Evolutionary conservation across 2,888 invertebrate species (phyloP), one percentile per base, ranked within the genome.

Genomic region (Incurvaria masculella): DNA sequence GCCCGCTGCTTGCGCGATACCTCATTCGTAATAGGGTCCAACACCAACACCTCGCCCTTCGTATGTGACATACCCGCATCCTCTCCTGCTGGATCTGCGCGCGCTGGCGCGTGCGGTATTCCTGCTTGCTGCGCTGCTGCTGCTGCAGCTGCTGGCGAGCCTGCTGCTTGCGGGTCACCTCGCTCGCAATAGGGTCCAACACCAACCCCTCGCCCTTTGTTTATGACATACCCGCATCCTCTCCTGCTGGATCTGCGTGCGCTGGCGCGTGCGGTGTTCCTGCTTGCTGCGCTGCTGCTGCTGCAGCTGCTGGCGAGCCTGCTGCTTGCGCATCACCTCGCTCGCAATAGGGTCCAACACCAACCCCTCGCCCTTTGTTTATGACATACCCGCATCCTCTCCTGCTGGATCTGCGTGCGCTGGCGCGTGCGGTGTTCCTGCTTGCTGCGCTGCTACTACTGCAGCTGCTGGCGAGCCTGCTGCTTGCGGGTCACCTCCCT

Each of bases 131-230:
- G 51, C 86, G 89, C 59, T 88, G 88, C 57, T 87, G 80, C 48
- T 86, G 73, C 54, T 86, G 79, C 54, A 91, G 85, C 55, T 91
- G 84, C 59, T 91, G 92, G 52, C 90, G 84, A 54, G 92, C 92
- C 51, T 84, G 86, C 52, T 87, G 85, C 59, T 87, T 87, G 51
- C 87, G 87, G 52, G 91, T 89, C 5, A 93, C 89, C 60, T 94
- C 94, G 20, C 89, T 86, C 62, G 91, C 88, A 66, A 92, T 94
- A 66, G 93, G 91, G 69, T 94, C 92, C 65, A 94, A 73, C 50
- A 94, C 87, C 33, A 91, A 86, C 48, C 92, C 90, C 66, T 94
- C 94, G 3, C 92, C 91, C 61, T 94, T n/a, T n/a, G n/a, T n/a
- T n/a, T n/a, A n/a, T n/a, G n/a, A n/a, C n/a, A n/a, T n/a, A 89